These are phyloP conservation scores for Pardosa pseudoannulata DNA, from an alignment of 2,888 invertebrate genomes.

Conservation along the genomic window DNA sequence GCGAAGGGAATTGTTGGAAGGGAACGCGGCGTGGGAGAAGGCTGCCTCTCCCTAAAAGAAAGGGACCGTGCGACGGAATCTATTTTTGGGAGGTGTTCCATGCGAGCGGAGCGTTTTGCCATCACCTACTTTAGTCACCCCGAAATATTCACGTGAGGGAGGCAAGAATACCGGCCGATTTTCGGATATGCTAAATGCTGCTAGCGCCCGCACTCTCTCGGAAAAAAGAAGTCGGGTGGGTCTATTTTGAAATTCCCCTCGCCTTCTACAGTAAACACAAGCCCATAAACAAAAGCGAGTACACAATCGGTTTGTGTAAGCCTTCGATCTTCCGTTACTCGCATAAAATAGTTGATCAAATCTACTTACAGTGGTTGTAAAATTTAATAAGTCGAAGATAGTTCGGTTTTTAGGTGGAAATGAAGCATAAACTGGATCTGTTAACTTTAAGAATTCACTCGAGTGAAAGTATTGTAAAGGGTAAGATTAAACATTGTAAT, in stretches of 20 bases:
- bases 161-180: conserved; percentile 13
- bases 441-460: too few relatives aligned
- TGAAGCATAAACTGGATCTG: too few relatives aligned
- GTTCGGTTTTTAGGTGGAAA: too few relatives aligned
- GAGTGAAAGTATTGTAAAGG: too few relatives aligned
- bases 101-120: conserved; percentile 22
- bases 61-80: conserved; percentile 16
- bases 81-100: conserved; percentile 43
- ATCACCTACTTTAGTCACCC: conserved; percentile 50
- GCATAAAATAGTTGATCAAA: too few relatives aligned
- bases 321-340: background rate
- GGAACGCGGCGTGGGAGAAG: conserved; percentile 26
- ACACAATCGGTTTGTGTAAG: background rate
- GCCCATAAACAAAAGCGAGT: background rate
- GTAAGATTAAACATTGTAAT: too few relatives aligned
- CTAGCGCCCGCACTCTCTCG: background rate
- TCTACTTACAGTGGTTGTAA: too few relatives aligned
- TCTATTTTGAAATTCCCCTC: background rate
- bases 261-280: background rate
- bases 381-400: too few relatives aligned
- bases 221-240: background rate
- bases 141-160: conserved; percentile 29
- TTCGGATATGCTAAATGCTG: conserved; percentile 27
- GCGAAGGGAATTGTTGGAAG: conserved; percentile 20
- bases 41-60: conserved; percentile 20